Evolutionary conservation across 2,888 invertebrate genomes (phyloP), one percentile per base, ranked within the genome.

Genomic region (Macaria liturata): DNA sequence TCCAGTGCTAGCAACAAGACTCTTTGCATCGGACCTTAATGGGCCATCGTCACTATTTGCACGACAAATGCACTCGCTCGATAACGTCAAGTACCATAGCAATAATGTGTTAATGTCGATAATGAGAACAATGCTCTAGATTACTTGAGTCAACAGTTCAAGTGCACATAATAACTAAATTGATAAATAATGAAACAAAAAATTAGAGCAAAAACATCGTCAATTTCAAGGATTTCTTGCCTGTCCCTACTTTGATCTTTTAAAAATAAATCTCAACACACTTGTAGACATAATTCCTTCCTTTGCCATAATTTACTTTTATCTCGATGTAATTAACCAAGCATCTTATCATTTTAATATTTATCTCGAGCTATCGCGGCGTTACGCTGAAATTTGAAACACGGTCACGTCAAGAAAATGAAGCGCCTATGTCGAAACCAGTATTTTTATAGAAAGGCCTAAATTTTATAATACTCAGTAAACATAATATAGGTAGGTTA

Each of bases 1-100:
- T 69, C 70, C 74, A 72, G 76, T 20, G 69, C 78, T 70, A 72
- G 75, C 70, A 72, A 78, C 72, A 66, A 59, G 72, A 77, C 67
- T 69, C 72, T 66, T 71, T 60, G 70, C 69, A 75, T 57, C 59
- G 68, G 75, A 71, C 72, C 73, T 54, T 78, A 80, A 80, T 79
- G 68, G 64, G 67, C 4, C 7, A 37, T 42, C 64, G 61, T 59
- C 62, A 69, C 75, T 74, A 75, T 79, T 78, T 74, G 68, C 69
- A 67, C 63, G 65, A 72, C 70, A 72, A 74, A 70, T 66, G 61
- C 62, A 69, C 65, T 64, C 55, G 53, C 67, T 67, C 67, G 68
- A 74, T 67, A 70, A 69, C 59, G 65, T 63, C 67, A 64, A 66
- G 60, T 59, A 54, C 9, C 34, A 37, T 57, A 45, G 45, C 51